Conservation (phyloP, 2,797 vertebrate genomes). For the Muscicapa striata region DNA sequence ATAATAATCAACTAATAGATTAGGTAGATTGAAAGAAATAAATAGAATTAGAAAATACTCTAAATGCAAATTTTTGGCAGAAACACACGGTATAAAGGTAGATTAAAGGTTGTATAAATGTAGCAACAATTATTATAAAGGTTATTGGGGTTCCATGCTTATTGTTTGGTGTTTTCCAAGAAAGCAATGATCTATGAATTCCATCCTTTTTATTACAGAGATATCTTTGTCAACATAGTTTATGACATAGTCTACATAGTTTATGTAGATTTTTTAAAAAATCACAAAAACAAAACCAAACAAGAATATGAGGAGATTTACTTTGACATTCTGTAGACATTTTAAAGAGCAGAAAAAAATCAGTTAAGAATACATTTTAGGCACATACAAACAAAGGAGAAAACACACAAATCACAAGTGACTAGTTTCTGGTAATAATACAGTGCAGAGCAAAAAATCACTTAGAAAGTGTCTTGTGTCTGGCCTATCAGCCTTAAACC, state of each 20-base stretch:
- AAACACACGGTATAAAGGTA: conserved; percentile 44
- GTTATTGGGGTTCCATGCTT: neutral
- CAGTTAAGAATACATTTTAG: neutral
- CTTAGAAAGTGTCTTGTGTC: neutral
- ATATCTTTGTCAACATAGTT: neutral
- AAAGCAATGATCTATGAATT: neutral
- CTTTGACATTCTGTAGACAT: neutral
- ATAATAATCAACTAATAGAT: neutral
- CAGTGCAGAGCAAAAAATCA: neutral
- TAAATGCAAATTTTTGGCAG: conserved; percentile 4
- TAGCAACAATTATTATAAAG: conserved; percentile 15
- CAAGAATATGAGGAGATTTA: neutral
- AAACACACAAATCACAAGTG: neutral
- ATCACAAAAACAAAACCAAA: neutral
- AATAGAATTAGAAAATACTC: neutral
- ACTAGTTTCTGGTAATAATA: neutral
- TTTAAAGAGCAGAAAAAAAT: neutral
- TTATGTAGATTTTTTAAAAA: neutral
- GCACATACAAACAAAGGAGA: neutral
- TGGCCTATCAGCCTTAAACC: neutral
- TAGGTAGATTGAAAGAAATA: neutral
- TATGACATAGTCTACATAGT: neutral
- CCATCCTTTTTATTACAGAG: neutral
- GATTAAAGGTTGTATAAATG: neutral
- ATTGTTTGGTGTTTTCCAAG: neutral